phyloP scores from a whole-genome alignment of 2,797 vertebrate species.

The Tokudaia muenninki region DNA sequence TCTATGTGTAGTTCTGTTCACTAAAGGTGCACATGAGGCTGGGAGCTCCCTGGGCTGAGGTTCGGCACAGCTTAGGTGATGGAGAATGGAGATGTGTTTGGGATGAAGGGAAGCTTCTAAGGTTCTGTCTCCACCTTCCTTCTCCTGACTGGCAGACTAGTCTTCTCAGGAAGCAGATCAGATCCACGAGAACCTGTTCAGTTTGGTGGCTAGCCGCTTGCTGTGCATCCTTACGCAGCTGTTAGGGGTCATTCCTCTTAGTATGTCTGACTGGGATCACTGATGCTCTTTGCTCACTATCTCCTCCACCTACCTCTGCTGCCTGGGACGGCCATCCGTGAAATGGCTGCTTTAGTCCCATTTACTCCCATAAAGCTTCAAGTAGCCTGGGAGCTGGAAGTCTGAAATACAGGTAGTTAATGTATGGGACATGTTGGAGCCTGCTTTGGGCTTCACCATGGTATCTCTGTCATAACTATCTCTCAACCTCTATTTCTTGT shows the following conservation, averaged over 20 bases:
- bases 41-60: neutral
- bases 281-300: neutral
- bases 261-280: neutral
- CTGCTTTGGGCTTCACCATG: neutral
- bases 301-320: neutral
- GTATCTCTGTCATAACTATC: neutral
- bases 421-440: neutral
- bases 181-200: neutral
- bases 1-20: neutral
- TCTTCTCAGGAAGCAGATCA: neutral
- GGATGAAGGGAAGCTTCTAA: neutral
- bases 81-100: neutral
- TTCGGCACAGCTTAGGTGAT: neutral
- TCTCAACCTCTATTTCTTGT: neutral
- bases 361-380: neutral
- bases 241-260: neutral
- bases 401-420: neutral
- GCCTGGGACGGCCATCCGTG: neutral
- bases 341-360: neutral
- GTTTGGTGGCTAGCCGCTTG: neutral
- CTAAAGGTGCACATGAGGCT: neutral
- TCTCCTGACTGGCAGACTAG: neutral
- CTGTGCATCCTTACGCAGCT: neutral
- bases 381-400: neutral
- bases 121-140: neutral